Conservation (phyloP, 2,888 invertebrate genomes). For the Rhorus exstirpatorius region DNA sequence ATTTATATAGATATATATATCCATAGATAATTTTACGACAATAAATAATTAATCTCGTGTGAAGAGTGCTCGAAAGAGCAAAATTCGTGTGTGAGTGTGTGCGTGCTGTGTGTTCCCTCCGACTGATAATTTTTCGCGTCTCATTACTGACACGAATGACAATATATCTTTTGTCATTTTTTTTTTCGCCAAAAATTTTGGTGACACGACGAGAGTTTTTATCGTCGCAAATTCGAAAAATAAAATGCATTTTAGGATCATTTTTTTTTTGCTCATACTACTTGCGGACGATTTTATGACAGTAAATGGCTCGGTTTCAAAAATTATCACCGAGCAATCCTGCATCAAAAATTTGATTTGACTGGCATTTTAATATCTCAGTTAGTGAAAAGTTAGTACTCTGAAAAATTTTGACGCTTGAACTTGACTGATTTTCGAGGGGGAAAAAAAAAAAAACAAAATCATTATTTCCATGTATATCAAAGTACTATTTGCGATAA, state of each 20-base stretch:
- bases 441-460: no score
- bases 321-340: no score
- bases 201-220: background rate
- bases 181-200: background rate
- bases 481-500: no score
- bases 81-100: no score
- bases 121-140: constrained; percentile 59
- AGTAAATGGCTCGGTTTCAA: no score
- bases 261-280: background rate
- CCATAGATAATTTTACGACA: constrained; percentile 81
- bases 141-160: constrained; percentile 52
- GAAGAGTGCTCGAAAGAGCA: constrained; percentile 52
- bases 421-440: no score
- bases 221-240: background rate
- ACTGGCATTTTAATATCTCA: no score
- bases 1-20: constrained; percentile 80
- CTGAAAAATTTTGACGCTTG: no score
- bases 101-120: constrained; percentile 60
- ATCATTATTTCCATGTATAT: no score
- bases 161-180: constrained; percentile 5
- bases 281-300: constrained; percentile 17
- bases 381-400: no score
- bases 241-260: no score
- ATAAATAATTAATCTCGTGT: constrained; percentile 75
- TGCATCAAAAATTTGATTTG: no score